Base-by-base conservation (phyloP, 2,797 vertebrate species). In the Furcifer pardalis region DNA sequence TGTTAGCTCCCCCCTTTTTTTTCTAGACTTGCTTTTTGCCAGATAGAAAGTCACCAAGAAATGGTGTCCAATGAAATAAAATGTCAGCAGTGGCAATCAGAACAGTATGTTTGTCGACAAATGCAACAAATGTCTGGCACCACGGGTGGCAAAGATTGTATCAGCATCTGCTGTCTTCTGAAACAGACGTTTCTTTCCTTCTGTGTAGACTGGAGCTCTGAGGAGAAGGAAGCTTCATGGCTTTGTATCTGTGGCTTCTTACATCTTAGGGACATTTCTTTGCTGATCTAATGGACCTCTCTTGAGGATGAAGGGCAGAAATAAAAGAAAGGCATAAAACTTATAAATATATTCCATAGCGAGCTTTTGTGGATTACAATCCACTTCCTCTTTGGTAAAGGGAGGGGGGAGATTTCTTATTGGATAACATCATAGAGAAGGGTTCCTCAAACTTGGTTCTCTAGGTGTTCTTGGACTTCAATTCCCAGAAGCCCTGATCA, bases 51-150 rank as follows among this genome's bases (percentile, higher is more conserved):
- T 30, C 15, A 66, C 49, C 23, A 56, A 85, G 62, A 60, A 8
- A 46, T 60, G 72, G 15, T 44, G 30, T 4, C 35, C 35, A 35
- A 30, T 9, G 2, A 52, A 68, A 68, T 59, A 32, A 80, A 68
- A 75, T 44, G 72, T 21, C 62, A 60, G 30, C 37, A 10, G 32
- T 56, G 73, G 44, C 62, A 66, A 73, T 56, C 46, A 19, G 44
- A 73, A 35, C 27, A 60, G n/a, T 27, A 23, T 80, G 44, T 80
- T 68, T 74, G 77, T 74, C 84, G 75, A 74, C 77, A 74, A 32
- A n/a, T 35, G 77, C 9, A 17, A 9, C 25, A 13, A 27, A 17
- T n/a, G 44, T 75, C 77, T 80, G 69, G 69, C 77, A 66, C 32
- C 13, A 65, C 35, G 72, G 35, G 46, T 37, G 23, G 42, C 44